Evolutionary conservation across 2,113 vertebrate species (phyloP).

Genomic region (Pardalotus punctatus): DNA sequence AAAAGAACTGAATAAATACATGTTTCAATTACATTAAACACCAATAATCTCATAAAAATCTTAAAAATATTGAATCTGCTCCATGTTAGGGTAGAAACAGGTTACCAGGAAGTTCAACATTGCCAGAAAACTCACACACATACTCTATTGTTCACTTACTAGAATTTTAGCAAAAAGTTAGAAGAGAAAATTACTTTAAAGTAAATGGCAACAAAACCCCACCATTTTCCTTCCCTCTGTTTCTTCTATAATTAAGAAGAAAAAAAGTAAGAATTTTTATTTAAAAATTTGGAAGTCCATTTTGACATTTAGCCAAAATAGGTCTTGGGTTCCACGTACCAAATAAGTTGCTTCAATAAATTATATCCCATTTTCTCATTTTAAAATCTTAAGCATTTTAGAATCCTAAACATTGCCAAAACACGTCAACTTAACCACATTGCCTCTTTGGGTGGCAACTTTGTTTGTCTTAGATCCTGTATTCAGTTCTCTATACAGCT

Average conservation of each 20-base stretch:
- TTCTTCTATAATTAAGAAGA: background rate
- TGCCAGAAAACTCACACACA: background rate
- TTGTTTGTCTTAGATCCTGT: slow-evolving; percentile 64
- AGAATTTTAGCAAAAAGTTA: background rate
- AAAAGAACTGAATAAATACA: background rate
- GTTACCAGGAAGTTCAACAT: background rate
- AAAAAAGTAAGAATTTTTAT: background rate
- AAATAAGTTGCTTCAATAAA: background rate
- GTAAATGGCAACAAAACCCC: background rate
- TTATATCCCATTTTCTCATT: background rate
- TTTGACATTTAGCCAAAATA: background rate
- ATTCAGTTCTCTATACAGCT: slow-evolving; percentile 52
- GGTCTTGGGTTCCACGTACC: background rate
- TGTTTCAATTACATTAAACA: background rate
- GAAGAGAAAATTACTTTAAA: background rate
- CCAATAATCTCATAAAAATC: background rate
- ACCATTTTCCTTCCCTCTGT: background rate
- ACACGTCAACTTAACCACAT: slow-evolving; percentile 70
- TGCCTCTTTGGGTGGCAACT: slow-evolving; percentile 56
- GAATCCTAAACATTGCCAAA: slow-evolving; percentile 64
- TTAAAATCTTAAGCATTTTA: slow-evolving; percentile 12
- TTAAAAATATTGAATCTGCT: background rate
- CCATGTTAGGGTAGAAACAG: background rate
- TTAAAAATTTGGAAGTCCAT: background rate
- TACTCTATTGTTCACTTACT: background rate